Conservation (phyloP, 1,140 invertebrate genomes). For the Scaptomyza graminum region DNA sequence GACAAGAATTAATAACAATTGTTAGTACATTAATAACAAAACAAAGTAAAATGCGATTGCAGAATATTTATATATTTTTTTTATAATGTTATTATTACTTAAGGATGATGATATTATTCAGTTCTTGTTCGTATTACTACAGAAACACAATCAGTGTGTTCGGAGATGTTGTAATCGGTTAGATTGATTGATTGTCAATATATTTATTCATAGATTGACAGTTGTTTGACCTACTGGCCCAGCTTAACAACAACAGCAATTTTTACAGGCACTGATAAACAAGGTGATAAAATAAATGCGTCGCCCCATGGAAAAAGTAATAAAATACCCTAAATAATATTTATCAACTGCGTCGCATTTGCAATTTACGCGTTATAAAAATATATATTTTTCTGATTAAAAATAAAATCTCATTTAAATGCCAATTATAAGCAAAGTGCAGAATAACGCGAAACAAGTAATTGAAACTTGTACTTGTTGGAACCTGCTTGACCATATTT, state of each 20-base stretch:
- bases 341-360: slow-evolving; percentile 59
- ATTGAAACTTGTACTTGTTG: slow-evolving; percentile 5
- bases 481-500: slow-evolving; percentile 49
- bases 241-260: not conserved
- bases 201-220: slow-evolving; percentile 7
- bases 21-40: not conserved
- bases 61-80: not conserved
- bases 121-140: slow-evolving; percentile 4
- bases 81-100: too few species aligned
- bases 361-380: slow-evolving; percentile 68
- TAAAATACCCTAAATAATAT: too few species aligned
- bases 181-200: slow-evolving; percentile 60
- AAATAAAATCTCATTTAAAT: slow-evolving; percentile 52
- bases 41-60: not conserved
- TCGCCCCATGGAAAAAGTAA: slow-evolving; percentile 23
- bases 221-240: slow-evolving; percentile 41
- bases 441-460: slow-evolving; percentile 42
- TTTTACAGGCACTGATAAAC: slow-evolving; percentile 55
- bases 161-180: slow-evolving; percentile 35
- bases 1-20: not conserved
- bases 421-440: slow-evolving; percentile 54
- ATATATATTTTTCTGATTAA: slow-evolving; percentile 36
- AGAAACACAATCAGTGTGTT: not conserved
- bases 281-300: slow-evolving; percentile 76
- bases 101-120: too few species aligned